Evolutionary conservation across 2,888 invertebrate genomes (phyloP).

Genomic region (Meandrusa payeni): DNA sequence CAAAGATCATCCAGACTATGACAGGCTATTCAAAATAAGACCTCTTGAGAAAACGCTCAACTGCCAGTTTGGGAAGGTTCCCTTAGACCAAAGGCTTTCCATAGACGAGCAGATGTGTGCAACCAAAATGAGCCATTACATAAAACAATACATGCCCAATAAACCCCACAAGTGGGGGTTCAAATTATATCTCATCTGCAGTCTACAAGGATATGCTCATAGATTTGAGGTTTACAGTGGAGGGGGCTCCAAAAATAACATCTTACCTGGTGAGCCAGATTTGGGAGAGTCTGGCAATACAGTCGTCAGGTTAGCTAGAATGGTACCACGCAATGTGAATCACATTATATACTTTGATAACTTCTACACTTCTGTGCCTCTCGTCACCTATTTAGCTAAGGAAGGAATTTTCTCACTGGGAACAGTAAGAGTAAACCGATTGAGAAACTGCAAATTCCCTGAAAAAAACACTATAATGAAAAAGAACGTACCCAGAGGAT

Average conservation of each 20-base stretch:
- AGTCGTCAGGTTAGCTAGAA: conserved; percentile 35
- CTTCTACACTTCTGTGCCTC: conserved; percentile 36
- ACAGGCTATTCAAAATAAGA: conserved; percentile 35
- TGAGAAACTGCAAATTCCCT: conserved; percentile 37
- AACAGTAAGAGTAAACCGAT: conserved; percentile 36
- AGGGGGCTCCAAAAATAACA: conserved; percentile 32
- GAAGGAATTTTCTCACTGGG: conserved; percentile 35
- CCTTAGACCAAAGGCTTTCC: conserved; percentile 37
- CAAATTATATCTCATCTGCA: conserved; percentile 37
- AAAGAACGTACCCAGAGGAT: conserved; percentile 33
- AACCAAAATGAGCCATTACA: conserved; percentile 37
- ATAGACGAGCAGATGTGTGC: conserved; percentile 42
- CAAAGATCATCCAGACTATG: conserved; percentile 34
- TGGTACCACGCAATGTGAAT: conserved; percentile 36
- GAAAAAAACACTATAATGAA: conserved; percentile 36
- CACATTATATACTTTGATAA: conserved; percentile 18
- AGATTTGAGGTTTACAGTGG: conserved; percentile 36
- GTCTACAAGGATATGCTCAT: conserved; percentile 26
- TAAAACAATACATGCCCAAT: conserved; percentile 40
- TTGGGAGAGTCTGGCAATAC: conserved; percentile 36
- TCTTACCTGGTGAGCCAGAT: conserved; percentile 37
- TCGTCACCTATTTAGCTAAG: conserved; percentile 36
- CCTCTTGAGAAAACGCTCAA: conserved; percentile 31
- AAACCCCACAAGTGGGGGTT: conserved; percentile 42
- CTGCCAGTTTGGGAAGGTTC: conserved; percentile 31